Conservation (phyloP, 2,888 invertebrate species). For the Acleris emargana region DNA sequence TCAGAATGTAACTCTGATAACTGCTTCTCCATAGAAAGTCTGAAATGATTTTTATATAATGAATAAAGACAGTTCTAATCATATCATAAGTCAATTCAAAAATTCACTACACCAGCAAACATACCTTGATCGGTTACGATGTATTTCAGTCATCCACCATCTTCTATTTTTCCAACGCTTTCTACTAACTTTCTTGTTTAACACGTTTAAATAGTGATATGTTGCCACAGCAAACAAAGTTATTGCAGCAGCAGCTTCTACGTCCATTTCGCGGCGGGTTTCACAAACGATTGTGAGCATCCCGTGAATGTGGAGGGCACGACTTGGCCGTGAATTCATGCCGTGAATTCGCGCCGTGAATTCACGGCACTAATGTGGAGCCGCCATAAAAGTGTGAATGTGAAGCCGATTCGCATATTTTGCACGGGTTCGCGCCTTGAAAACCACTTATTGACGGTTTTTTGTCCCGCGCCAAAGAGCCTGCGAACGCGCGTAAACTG, state of each 20-base stretch:
- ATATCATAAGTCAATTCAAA: conserved; percentile 8
- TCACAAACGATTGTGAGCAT: conserved; percentile 22
- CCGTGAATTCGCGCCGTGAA: conserved; percentile 11
- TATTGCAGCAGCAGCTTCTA: conserved; percentile 31
- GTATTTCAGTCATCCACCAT: conserved; percentile 37
- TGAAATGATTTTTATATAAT: conserved; percentile 8
- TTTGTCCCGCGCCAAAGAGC: too few species aligned
- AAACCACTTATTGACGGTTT: too few species aligned
- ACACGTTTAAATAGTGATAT: conserved; percentile 8
- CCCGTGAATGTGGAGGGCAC: conserved; percentile 30
- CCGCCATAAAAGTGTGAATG: too few species aligned
- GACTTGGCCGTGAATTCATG: conserved; percentile 25
- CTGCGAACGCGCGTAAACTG: too few species aligned
- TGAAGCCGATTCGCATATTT: too few species aligned
- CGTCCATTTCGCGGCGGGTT: conserved; percentile 30
- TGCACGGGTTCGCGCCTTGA: too few species aligned
- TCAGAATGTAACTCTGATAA: conserved; percentile 35
- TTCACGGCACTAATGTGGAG: neutral
- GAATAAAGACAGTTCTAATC: conserved; percentile 7
- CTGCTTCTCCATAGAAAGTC: conserved; percentile 23
- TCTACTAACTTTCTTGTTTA: conserved; percentile 12
- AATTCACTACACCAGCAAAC: conserved; percentile 19
- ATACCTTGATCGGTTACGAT: conserved; percentile 38
- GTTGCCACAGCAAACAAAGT: conserved; percentile 20
- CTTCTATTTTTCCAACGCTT: conserved; percentile 32